Base-by-base conservation (phyloP, 2,113 vertebrate species). In the Pelodiscus sinensis region DNA sequence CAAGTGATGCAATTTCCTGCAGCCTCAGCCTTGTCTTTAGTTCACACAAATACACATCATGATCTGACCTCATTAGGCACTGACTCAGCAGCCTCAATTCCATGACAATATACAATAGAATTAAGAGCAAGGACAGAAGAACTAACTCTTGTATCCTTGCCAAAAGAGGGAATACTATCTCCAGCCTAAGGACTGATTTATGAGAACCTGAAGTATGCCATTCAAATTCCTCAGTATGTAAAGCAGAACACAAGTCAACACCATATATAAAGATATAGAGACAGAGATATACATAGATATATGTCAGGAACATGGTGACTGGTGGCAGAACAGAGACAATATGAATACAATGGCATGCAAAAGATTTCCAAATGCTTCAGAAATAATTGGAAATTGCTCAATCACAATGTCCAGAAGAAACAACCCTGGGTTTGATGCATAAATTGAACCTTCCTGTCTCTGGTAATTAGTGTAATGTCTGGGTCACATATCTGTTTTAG, bases 21-120 rank as follows among this genome's bases (percentile, higher is more conserved):
- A 2, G 0, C 85, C 96, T 97, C 96, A 97, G 96, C 95, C 96
- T 8, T 1, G 86, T 92, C 94, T 96, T 93, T 92, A 27, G 97
- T 95, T 95, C 90, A 7, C 16, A 44, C 86, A 90, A 95, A 88
- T 1, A 55, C 86, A 25, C 86, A 90, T 87, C 94, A 79, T 1
- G 15, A 89, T 92, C 92, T 97, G 97, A 97, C 97, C 97, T 96
- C 95, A 68, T 93, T 97, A 87, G 3, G 90, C 93, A 89, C 95
- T 95, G 97, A 97, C 92, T 96, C 95, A 94, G 95, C 94, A 90
- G 93, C 35, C 80, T 84, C 56, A 55, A 82, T 1, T 38, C 85
- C 52, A 62, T n/a, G 84, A 92, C 58, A 88, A 68, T 22, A 38
- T 13, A 82, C 22, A 52, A 50, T 38, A 80, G 80, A 73, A 52